Evolutionary conservation across 2,797 vertebrate genomes (phyloP), one percentile per base, ranked within the genome.

Genomic region (Sitta carolinensis): DNA sequence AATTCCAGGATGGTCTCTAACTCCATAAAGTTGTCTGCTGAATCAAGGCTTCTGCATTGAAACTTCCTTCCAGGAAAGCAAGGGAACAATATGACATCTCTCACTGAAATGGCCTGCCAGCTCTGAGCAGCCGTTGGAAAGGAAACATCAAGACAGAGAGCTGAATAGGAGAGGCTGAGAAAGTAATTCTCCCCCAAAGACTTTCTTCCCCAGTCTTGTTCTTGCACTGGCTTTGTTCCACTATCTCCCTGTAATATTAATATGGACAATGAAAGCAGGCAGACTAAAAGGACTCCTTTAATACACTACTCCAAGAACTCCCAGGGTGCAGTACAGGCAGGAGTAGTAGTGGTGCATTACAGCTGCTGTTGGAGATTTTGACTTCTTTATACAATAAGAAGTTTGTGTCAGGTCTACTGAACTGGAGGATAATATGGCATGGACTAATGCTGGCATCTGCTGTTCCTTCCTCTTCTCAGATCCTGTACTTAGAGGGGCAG

Each of bases 11-110:
- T 76, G 59, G 66, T 79, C 62, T 87, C 76, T 87, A 88, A 72
- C 73, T 79, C 74, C 52, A 50, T 47, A 54, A 95, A 76, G 23
- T 92, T 93, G 84, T 64, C 42, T 93, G 93, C 76, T 95, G 91
- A 91, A 91, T 93, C 85, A 93, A 91, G 67, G 38, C 30, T 96
- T 96, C 87, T 91, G 63, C 47, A 58, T 27, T 68, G 50, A 54
- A 93, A 79, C 22, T 94, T 90, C 43, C 50, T 94, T 85, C 43
- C 36, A 69, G 76, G 59, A 82, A 93, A 79, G 29, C 3, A 30
- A 52, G 14, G 32, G 42, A 81, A 38, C 27, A 68, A 57, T 26
- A 29, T 23, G 29, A 57, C 38, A 57, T 87, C n/a, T 67, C 74
- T 93, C 68, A 50, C 64, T 70, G 72, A 87, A 95, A 85, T 61